Evolutionary conservation across 2,797 vertebrate species (phyloP), one percentile per base, ranked within the genome.

Genomic region (Sparidentex hasta): DNA sequence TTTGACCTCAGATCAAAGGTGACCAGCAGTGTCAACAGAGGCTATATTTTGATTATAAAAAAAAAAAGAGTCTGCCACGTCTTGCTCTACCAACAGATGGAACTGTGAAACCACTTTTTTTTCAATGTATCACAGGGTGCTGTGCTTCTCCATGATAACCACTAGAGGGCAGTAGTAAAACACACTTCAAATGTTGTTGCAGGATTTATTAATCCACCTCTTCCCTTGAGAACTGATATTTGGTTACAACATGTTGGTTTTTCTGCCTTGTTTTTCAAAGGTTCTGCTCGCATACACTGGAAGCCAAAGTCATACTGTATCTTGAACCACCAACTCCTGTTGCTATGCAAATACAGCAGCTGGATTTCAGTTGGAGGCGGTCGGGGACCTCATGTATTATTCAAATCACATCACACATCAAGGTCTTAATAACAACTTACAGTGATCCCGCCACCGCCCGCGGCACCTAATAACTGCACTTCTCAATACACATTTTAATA

Each of bases 161-260:
- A 88, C 83, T 52, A 92, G 90, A 74, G 73, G 65, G 86, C 83
- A 87, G 84, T 76, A 82, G 86, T 47, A 52, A 41, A 72, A 38
- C 62, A 84, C 43, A 44, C 25, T 71, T 71, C 2, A 55, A 21
- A 25, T 66, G 17, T 43, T 70, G 3, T n/a, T 27, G 29, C 11
- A 14, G 41, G n/a, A 11, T 16, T 1, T 3, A 17, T 0, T 7
- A n/a, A n/a, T n/a, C n/a, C n/a, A n/a, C 33, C 7, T 56, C 27
- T 61, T 63, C 11, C 18, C 3, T 16, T 7, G 0, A 43, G 12
- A 33, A 21, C 0, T 17, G 0, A 38, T 29, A 50, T 64, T 71
- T 52, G 17, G 47, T 56, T 38, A 38, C 8, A 57, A n/a, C 3
- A 50, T 69, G 25, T n/a, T 64, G 2, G 23, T 59, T 61, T 63